These are phyloP conservation scores for Pachypanchax playfairii DNA, from an alignment of 2,113 vertebrate species.

Conservation along the genomic window DNA sequence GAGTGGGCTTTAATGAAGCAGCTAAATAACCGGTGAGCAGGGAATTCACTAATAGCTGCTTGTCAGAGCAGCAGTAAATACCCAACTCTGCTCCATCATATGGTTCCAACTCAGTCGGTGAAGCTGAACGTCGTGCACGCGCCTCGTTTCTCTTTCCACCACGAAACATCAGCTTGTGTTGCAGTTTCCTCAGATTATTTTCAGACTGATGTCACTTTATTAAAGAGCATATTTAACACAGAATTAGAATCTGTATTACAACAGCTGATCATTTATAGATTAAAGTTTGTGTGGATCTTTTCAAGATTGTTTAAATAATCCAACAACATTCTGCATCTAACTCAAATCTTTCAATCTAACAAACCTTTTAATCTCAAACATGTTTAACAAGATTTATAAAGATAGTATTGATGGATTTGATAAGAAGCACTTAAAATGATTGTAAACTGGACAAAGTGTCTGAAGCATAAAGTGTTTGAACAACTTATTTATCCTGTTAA, in stretches of 20 bases:
- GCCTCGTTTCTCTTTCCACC: conserved; percentile 53
- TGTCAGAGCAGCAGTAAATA: conserved; percentile 67
- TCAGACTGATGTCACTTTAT: conserved; percentile 13
- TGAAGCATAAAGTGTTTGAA: too few relatives aligned
- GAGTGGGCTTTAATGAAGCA: conserved; percentile 69
- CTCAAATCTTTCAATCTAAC: neutral
- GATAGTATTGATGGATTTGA: too few relatives aligned
- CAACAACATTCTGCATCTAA: too few relatives aligned
- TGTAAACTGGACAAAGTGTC: too few relatives aligned
- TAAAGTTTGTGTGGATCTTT: neutral
- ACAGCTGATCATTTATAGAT: neutral
- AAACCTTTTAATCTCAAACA: too few relatives aligned
- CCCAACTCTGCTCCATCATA: conserved; percentile 42
- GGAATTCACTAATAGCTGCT: conserved; percentile 68
- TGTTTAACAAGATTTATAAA: too few relatives aligned
- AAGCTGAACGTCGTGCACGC: conserved; percentile 60
- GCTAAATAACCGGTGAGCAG: conserved; percentile 66
- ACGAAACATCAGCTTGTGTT: conserved; percentile 21
- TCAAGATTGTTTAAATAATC: neutral
- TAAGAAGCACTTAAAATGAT: too few relatives aligned
- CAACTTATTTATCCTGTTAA: too few relatives aligned
- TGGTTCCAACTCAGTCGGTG: conserved; percentile 50
- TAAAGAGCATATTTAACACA: neutral
- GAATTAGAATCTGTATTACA: neutral
- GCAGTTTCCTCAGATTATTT: conserved; percentile 7